These are phyloP conservation scores for Sebastes aleutianus DNA, from an alignment of 2,797 vertebrate genomes.

Conservation along the genomic window DNA sequence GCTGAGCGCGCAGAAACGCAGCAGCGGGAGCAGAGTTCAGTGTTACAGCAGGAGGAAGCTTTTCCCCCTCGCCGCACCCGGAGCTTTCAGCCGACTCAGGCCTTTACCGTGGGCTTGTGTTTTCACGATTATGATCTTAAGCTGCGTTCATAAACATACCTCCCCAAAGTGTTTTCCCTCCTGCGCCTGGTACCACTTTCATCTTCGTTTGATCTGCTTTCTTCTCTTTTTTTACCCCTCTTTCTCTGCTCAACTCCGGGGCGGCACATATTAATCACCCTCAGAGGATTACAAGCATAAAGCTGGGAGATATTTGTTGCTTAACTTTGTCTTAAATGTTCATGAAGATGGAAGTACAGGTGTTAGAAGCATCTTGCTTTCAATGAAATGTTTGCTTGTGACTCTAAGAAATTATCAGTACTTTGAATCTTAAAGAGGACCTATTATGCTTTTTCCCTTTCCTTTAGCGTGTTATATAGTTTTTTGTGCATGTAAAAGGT, in stretches of 20 bases:
- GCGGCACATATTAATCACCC: neutral
- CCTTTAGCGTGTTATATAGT: no score
- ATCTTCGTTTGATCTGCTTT: conserved; percentile 48
- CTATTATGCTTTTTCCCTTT: no score
- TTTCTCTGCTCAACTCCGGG: neutral
- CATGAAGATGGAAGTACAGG: neutral
- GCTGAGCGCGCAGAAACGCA: conserved; percentile 58
- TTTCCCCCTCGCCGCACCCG: neutral
- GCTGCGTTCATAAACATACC: conserved; percentile 66
- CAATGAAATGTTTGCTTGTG: neutral
- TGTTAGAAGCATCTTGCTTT: neutral
- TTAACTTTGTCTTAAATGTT: neutral
- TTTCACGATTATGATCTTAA: conserved; percentile 68
- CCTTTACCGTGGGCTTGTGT: conserved; percentile 37
- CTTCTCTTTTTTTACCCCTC: neutral
- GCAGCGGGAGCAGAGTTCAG: conserved; percentile 31
- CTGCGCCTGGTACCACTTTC: conserved; percentile 46
- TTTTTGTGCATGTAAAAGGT: no score
- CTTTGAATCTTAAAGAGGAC: neutral
- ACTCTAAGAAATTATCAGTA: neutral
- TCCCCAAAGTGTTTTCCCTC: conserved; percentile 55
- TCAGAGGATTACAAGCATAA: neutral
- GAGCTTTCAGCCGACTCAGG: conserved; percentile 20
- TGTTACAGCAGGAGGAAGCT: conserved; percentile 35
- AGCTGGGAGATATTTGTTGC: neutral